Percentiles rank a stretch among this genome's conserved stretches.
These are phyloP conservation scores for Papilio glaucus DNA, from an alignment of 1,140 invertebrate species.

Conservation along the genomic window DNA sequence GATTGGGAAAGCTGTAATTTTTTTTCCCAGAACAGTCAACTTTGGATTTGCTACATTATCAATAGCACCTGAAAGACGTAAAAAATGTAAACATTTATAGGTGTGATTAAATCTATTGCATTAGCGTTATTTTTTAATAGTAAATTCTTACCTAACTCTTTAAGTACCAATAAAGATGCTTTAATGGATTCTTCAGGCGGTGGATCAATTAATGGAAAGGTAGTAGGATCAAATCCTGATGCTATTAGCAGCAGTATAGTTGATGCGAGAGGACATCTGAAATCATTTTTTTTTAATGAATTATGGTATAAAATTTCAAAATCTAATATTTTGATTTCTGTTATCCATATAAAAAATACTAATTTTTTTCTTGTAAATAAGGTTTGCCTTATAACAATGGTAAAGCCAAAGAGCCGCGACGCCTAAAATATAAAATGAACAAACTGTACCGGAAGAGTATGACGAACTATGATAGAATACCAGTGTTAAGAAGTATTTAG, in stretches of 20 bases:
- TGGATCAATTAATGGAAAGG: conserved; percentile 96
- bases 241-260: conserved; percentile 93
- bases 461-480: too few relatives aligned
- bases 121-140: conserved; percentile 26
- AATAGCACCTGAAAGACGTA: conserved; percentile 73
- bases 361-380: too few relatives aligned
- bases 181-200: conserved; percentile 89
- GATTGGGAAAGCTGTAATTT: conserved; percentile 96
- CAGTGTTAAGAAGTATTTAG: too few relatives aligned
- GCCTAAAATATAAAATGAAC: too few relatives aligned
- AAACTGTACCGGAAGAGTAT: too few relatives aligned
- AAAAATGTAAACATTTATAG: not conserved
- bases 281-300: conserved; percentile 39
- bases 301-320: too few relatives aligned
- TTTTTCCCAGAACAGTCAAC: conserved; percentile 91
- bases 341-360: too few relatives aligned
- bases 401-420: too few relatives aligned
- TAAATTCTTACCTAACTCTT: conserved; percentile 85
- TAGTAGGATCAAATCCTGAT: conserved; percentile 90
- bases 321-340: too few relatives aligned
- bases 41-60: conserved; percentile 77
- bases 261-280: conserved; percentile 87
- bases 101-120: conserved; percentile 33
- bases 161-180: conserved; percentile 88
- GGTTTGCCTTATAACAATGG: too few relatives aligned